These are phyloP conservation scores for Eupeodes latifasciatus DNA, from an alignment of 2,888 invertebrate species.

Conservation along the genomic window DNA sequence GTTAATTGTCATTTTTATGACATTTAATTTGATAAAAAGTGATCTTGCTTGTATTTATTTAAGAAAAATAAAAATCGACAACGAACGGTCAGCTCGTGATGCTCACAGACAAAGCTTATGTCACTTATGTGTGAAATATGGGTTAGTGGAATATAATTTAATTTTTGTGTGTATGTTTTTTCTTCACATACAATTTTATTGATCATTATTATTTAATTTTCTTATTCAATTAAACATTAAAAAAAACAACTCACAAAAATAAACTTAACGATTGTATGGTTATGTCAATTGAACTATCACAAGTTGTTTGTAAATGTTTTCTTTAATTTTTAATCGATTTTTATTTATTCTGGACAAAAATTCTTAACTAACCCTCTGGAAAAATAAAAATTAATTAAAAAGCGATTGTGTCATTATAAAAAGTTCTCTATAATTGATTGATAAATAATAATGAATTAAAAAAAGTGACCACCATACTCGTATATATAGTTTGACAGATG, in stretches of 20 bases:
- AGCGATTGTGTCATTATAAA: constrained; percentile 64
- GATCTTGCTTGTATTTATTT: constrained; percentile 38
- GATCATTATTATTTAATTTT: constrained; percentile 45
- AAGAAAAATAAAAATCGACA: neutral
- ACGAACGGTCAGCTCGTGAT: constrained; percentile 4
- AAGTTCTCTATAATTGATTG: constrained; percentile 35
- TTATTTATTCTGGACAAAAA: constrained; percentile 33
- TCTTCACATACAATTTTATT: constrained; percentile 58
- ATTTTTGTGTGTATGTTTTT: neutral
- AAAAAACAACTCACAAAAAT: neutral
- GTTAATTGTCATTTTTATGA: constrained; percentile 71
- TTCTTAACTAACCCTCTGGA: neutral
- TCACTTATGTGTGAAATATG: constrained; percentile 37
- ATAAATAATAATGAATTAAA: constrained; percentile 65
- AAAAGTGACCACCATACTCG: constrained; percentile 42
- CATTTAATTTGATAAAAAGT: constrained; percentile 69
- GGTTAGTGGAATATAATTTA: constrained; percentile 64
- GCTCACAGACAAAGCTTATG: neutral
- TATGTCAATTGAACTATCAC: constrained; percentile 39
- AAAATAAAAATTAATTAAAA: constrained; percentile 61
- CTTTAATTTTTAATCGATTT: constrained; percentile 64
- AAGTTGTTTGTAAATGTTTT: constrained; percentile 4
- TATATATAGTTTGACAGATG: constrained; percentile 56
- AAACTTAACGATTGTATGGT: constrained; percentile 27
- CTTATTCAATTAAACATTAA: constrained; percentile 62